Base-by-base conservation (phyloP, 2,888 invertebrate genomes). In the Geotrupes spiniger region DNA sequence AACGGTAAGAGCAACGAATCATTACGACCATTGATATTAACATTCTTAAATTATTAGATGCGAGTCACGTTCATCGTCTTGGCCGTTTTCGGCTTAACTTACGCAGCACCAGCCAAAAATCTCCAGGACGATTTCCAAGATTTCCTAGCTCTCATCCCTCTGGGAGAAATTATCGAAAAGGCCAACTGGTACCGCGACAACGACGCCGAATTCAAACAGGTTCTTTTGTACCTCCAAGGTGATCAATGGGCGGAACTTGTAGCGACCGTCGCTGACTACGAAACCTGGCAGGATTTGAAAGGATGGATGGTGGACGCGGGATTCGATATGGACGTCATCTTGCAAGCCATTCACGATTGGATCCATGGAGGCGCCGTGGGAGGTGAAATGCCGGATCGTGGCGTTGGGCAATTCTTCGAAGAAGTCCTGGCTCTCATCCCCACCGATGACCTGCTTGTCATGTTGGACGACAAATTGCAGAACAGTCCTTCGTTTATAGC, bases 191-290 rank as follows among this genome's bases (percentile, higher is more conserved):
- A 61, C 39, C 15, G 52, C 6, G 28, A 47, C 6, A 57, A 43
- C 36, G 60, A 61, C 39, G 42, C 43, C 6, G 58, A 58, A 47
- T 50, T 59, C 16, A 31, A 49, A 9, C 45, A 46, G 25, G 52
- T 54, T 17, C 40, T 61, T 1, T 14, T 26, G 3, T 61, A 59
- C 36, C 36, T 61, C 15, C 56, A 60, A 55, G 50, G 58, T 11
- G 12, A 26, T 8, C 58, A 58, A 42, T 61, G 58, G 47, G 51
- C 50, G 11, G 37, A 27, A 5, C 40, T 59, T 14, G 40, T 52
- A 2, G 48, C 48, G 15, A 37, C 16, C 12, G 42, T 56, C 6
- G 21, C n/a, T 6, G 15, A 27, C 28, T 51, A 51, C 10, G 49
- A 41, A 6, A 44, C 38, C n/a, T 47, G 39, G 10, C 42, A 53